phyloP scores from a whole-genome alignment of 2,888 invertebrate genomes.

The Loripinus fragilis region DNA sequence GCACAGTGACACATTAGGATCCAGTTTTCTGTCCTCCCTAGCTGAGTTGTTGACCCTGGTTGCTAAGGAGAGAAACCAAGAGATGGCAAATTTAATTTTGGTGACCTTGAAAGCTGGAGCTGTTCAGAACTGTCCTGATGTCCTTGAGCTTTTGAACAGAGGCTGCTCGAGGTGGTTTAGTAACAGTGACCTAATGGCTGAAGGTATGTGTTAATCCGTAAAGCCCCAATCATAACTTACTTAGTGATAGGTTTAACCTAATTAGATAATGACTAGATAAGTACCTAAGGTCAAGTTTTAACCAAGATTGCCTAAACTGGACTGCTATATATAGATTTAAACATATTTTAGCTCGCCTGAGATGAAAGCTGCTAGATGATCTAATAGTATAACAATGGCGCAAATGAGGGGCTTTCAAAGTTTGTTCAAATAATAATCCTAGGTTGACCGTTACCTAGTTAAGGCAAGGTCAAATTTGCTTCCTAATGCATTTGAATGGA shows the following conservation, averaged over 20 bases:
- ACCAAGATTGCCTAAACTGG: not conserved
- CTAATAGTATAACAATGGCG: too few species aligned
- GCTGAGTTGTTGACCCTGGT: constrained; percentile 62
- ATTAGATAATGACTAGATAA: not conserved
- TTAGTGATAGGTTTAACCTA: not conserved
- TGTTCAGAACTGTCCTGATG: constrained; percentile 54
- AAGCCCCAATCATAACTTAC: too few species aligned
- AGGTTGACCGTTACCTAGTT: too few species aligned
- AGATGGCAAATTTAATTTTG: constrained; percentile 57
- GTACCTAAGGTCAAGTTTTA: not conserved
- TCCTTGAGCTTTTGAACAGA: constrained; percentile 32
- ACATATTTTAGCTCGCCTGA: not conserved
- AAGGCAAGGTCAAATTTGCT: too few species aligned
- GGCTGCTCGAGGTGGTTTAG: constrained; percentile 38
- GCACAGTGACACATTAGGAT: constrained; percentile 42
- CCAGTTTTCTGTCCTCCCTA: constrained; percentile 58
- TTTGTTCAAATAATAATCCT: too few species aligned
- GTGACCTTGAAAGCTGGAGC: constrained; percentile 61
- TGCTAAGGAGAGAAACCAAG: constrained; percentile 44
- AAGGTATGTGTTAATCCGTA: not conserved
- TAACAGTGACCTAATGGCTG: not conserved
- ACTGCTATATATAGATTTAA: not conserved
- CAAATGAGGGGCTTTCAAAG: too few species aligned
- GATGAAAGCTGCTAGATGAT: not conserved
- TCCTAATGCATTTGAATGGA: too few species aligned